Evolutionary conservation across 35 echinoderm and acorn worm species (phyloP).

Genomic region (Holothuria glaberrima): DNA sequence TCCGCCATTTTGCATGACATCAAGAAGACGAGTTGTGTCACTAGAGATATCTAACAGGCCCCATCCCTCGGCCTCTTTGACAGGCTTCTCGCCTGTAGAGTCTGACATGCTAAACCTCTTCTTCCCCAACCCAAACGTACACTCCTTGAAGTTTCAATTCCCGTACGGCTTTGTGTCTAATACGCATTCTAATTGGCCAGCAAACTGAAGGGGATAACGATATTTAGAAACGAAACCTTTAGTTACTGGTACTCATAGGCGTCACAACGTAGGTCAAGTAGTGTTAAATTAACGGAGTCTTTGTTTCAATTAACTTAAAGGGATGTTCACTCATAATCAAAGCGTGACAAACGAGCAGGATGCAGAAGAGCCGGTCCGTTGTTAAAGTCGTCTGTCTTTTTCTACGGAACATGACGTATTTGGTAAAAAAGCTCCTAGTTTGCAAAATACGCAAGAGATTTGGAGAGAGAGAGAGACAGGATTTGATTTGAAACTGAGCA

Average conservation of each 20-base stretch:
- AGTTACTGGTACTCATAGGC: slow-evolving; percentile 23
- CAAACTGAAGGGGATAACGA: not conserved
- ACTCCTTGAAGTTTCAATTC: slow-evolving; percentile 46
- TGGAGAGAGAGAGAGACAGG: too few species aligned
- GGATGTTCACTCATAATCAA: too few species aligned
- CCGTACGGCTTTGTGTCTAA: slow-evolving; percentile 41
- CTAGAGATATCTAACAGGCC: not conserved
- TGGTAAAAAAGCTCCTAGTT: too few species aligned
- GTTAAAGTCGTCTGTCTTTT: too few species aligned
- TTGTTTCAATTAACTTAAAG: slow-evolving; percentile 29
- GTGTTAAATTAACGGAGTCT: slow-evolving; percentile 34
- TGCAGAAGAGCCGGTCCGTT: too few species aligned
- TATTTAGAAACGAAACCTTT: slow-evolving; percentile 1
- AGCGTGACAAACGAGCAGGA: too few species aligned
- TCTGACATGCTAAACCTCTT: slow-evolving; percentile 21
- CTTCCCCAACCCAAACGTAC: slow-evolving; percentile 7
- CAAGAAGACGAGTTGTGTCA: not conserved
- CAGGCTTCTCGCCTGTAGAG: slow-evolving; percentile 2
- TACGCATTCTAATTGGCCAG: slow-evolving; percentile 48
- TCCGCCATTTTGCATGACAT: too few species aligned
- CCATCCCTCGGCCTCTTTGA: slow-evolving; percentile 41
- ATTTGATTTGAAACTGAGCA: too few species aligned
- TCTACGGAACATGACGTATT: too few species aligned
- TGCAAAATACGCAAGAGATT: too few species aligned
- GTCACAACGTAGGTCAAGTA: slow-evolving; percentile 10